Conservation (phyloP, 1,140 invertebrate species). For the Lamellibrachia luymesi region DNA sequence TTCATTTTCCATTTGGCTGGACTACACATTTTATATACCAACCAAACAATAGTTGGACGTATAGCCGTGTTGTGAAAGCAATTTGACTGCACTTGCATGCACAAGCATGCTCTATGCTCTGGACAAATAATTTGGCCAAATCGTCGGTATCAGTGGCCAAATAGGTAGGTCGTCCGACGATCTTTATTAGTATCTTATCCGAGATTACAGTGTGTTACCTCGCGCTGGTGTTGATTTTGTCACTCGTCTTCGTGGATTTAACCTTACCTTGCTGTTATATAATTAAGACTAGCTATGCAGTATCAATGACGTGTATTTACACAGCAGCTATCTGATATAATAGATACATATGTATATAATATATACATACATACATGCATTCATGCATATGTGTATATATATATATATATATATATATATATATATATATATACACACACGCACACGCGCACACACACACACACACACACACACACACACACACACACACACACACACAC, state of each 20-base stretch:
- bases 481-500: neutral
- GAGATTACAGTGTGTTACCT: neutral
- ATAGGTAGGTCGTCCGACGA: neutral
- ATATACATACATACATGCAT: constrained; percentile 12
- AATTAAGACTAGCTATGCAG: neutral
- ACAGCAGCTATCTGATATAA: neutral
- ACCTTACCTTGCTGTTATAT: neutral
- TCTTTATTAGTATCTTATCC: neutral
- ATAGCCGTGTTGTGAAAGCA: neutral
- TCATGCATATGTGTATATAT: neutral
- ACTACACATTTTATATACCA: no score
- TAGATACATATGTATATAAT: neutral
- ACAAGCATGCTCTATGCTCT: no score
- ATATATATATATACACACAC: neutral
- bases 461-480: neutral
- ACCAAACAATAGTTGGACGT: neutral
- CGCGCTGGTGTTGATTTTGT: neutral
- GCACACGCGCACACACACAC: neutral
- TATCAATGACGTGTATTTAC: neutral
- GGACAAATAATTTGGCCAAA: neutral
- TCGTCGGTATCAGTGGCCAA: neutral
- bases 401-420: constrained; percentile 10
- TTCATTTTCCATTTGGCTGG: no score
- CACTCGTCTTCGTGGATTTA: neutral
- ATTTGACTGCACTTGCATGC: neutral